Conservation (phyloP, 2,888 invertebrate species). For the Amblyjoppa proteus region DNA sequence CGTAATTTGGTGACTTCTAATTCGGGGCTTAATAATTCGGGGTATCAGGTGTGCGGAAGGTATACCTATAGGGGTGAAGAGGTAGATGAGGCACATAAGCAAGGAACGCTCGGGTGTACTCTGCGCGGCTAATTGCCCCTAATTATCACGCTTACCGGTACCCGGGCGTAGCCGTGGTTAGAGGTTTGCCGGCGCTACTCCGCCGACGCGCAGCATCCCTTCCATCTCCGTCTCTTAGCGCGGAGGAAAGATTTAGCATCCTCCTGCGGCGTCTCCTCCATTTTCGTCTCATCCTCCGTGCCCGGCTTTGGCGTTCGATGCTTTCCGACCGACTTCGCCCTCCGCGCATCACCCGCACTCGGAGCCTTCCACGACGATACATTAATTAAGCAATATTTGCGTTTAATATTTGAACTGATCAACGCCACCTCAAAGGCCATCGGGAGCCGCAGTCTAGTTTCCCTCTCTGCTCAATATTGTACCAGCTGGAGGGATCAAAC, state of each 20-base stretch:
- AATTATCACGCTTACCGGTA: conserved; percentile 82
- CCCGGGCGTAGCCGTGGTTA: conserved; percentile 68
- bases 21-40: background rate
- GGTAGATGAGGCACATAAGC: conserved; percentile 76
- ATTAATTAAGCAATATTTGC: conserved; percentile 84
- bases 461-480: conserved; percentile 39
- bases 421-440: conserved; percentile 80
- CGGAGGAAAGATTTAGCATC: conserved; percentile 31
- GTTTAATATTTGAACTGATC: conserved; percentile 83
- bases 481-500: conserved; percentile 2
- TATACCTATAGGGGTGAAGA: conserved; percentile 24
- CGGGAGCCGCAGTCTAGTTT: conserved; percentile 55
- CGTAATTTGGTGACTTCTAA: background rate
- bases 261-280: conserved; percentile 50
- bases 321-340: conserved; percentile 57
- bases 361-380: conserved; percentile 43
- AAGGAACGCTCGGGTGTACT: conserved; percentile 73
- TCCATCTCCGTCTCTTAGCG: conserved; percentile 26
- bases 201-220: conserved; percentile 50
- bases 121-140: conserved; percentile 81
- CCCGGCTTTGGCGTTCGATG: conserved; percentile 59
- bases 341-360: conserved; percentile 40
- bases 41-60: background rate
- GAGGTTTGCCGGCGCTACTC: conserved; percentile 56
- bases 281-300: conserved; percentile 59